These are phyloP conservation scores for Priapulus caudatus DNA, from an alignment of 2,888 invertebrate genomes.

Conservation along the genomic window DNA sequence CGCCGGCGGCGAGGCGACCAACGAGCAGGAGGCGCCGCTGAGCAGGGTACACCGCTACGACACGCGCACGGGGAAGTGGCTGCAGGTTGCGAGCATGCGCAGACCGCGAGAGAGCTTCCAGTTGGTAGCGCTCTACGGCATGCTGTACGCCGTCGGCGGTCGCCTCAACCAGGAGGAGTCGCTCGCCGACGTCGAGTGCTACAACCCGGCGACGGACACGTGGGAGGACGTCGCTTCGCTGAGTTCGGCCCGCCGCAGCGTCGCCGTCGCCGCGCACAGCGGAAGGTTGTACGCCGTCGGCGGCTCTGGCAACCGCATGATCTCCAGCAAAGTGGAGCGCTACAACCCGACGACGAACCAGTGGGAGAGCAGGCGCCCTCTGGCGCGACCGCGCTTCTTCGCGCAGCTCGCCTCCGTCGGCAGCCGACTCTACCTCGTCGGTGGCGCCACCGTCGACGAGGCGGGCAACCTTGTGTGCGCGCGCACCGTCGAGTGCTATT, in stretches of 20 bases:
- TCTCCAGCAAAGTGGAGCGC: conserved; percentile 26
- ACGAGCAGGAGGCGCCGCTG: conserved; percentile 22
- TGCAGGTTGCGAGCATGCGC: conserved; percentile 25
- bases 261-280: conserved; percentile 23
- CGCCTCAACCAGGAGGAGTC: conserved; percentile 22
- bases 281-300: conserved; percentile 27
- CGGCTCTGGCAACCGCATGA: conserved; percentile 24
- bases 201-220: conserved; percentile 24
- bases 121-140: conserved; percentile 23
- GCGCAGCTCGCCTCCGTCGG: conserved; percentile 20
- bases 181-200: conserved; percentile 26
- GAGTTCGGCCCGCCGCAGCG: conserved; percentile 23
- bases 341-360: conserved; percentile 25
- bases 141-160: conserved; percentile 26
- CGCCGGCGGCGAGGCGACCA: conserved; percentile 26
- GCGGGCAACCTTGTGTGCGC: conserved; percentile 18
- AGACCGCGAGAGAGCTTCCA: conserved; percentile 27
- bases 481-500: conserved; percentile 23
- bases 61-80: conserved; percentile 25
- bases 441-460: conserved; percentile 24
- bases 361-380: conserved; percentile 25
- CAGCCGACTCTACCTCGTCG: conserved; percentile 23
- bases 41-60: conserved; percentile 24
- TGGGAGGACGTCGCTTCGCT: conserved; percentile 26
- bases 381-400: conserved; percentile 25